Percentiles rank a stretch among this genome's conserved stretches.
Conservation (phyloP, 1,140 invertebrate species). For the Psilanteris sp. region DNA sequence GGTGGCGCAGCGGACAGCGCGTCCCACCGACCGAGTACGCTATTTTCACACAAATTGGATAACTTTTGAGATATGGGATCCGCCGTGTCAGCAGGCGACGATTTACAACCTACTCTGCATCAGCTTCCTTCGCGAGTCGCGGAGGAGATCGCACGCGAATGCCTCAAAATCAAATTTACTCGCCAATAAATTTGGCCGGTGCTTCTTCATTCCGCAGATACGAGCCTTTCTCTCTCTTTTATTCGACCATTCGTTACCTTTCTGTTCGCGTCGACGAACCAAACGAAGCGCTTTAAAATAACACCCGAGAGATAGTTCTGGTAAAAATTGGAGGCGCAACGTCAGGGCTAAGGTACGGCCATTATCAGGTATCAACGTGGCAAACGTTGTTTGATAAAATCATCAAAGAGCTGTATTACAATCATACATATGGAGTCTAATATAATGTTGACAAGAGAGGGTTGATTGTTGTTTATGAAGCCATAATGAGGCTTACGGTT, state of each 20-base stretch:
- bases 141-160: conserved; percentile 50
- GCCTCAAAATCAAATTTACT: conserved; percentile 70
- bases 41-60: conserved; percentile 79
- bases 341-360: too few species aligned
- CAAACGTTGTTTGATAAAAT: too few species aligned
- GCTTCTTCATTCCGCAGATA: conserved; percentile 28
- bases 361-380: too few species aligned
- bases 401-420: too few species aligned
- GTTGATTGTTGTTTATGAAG: too few species aligned
- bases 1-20: conserved; percentile 33
- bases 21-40: conserved; percentile 70
- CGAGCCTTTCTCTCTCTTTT: conserved; percentile 20
- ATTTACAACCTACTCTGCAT: conserved; percentile 76
- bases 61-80: conserved; percentile 77
- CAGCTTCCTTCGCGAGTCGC: conserved; percentile 60
- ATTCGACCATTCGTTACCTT: conserved; percentile 19
- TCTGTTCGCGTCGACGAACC: background rate
- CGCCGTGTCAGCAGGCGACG: conserved; percentile 73
- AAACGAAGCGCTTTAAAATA: too few species aligned
- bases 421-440: too few species aligned
- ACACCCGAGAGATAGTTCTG: too few species aligned
- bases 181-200: conserved; percentile 65
- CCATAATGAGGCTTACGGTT: too few species aligned
- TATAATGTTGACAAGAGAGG: too few species aligned
- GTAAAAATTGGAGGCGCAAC: too few species aligned